Evolutionary conservation across 1,140 invertebrate genomes (phyloP), one percentile per base, ranked within the genome.

Genomic region (Druon quercuslanigerum): DNA sequence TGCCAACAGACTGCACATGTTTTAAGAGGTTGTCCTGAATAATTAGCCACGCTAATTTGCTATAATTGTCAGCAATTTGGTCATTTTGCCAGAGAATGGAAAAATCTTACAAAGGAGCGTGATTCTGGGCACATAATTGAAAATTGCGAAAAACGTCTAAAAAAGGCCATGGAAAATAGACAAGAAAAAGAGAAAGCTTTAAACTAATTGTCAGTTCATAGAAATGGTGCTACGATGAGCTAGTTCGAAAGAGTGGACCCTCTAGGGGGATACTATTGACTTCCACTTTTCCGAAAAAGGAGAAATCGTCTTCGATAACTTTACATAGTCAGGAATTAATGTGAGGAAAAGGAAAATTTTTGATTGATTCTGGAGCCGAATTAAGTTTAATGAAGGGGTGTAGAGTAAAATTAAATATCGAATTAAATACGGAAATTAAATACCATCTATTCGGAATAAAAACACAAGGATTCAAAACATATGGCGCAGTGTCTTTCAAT

Each of bases 381-480:
- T 56, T 56, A 11, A 60, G 14, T 60, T 20, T 60, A 0, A 25
- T 57, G 3, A 57, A 57, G 13, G 2, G 4, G 14, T 25, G 0
- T 12, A 25, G 56, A 9, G 9, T 57, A 2, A 57, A 57, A 25
- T 12, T 12, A 12, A 20, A 20, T 4, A 13, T 19, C 8, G 1
- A 19, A 2, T 25, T 73, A 57, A 71, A 78, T 71, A 75, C 16
- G 52, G 20, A 51, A 50, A n/a, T 51, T 8, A 51, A 19, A 13
- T 70, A 70, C 20, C 17, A 52, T 51, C 20, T 75, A 50, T 60
- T 51, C 11, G 56, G 50, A 4, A 51, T 66, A 51, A 6, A 11
- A n/a, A 17, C 25, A n/a, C 52, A 56, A 25, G 33, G 8, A n/a
- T n/a, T n/a, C n/a, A n/a, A n/a, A n/a, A n/a, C n/a, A n/a, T n/a